Conservation (phyloP, 2,888 invertebrate genomes). For the Agriopis leucophaearia region DNA sequence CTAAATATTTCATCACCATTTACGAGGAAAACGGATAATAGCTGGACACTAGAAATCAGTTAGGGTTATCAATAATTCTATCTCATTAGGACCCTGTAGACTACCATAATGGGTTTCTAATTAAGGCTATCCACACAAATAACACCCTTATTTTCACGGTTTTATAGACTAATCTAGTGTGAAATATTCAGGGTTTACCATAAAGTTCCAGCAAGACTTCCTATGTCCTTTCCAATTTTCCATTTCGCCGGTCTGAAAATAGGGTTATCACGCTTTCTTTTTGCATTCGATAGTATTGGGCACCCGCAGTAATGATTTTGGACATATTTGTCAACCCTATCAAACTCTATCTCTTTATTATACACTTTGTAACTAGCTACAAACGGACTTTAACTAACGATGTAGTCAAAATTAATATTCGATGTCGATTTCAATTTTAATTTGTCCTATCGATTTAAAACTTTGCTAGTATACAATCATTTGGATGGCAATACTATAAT, state of each 20-base stretch:
- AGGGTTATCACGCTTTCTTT: constrained; percentile 46
- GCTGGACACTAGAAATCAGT: constrained; percentile 25
- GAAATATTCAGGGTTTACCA: not conserved
- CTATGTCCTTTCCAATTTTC: constrained; percentile 57
- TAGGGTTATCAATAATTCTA: constrained; percentile 31
- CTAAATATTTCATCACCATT: constrained; percentile 16
- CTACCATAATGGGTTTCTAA: constrained; percentile 19
- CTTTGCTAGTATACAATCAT: too few species aligned
- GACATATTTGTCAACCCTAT: constrained; percentile 35
- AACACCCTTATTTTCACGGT: not conserved
- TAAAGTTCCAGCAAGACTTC: constrained; percentile 42
- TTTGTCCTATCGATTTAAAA: too few species aligned
- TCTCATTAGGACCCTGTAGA: constrained; percentile 17
- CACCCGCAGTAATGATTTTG: constrained; percentile 28
- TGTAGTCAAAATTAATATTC: too few species aligned
- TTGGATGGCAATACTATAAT: too few species aligned
- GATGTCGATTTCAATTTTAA: too few species aligned
- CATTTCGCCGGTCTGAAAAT: constrained; percentile 49
- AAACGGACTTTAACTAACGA: not conserved
- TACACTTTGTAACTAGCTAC: not conserved
- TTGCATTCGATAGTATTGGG: constrained; percentile 37
- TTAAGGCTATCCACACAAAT: constrained; percentile 5
- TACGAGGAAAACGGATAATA: constrained; percentile 10
- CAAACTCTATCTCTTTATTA: constrained; percentile 2
- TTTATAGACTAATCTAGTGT: constrained; percentile 5